These are phyloP conservation scores for Ivindomyrus marchei DNA, from an alignment of 2,113 vertebrate species.

Conservation along the genomic window DNA sequence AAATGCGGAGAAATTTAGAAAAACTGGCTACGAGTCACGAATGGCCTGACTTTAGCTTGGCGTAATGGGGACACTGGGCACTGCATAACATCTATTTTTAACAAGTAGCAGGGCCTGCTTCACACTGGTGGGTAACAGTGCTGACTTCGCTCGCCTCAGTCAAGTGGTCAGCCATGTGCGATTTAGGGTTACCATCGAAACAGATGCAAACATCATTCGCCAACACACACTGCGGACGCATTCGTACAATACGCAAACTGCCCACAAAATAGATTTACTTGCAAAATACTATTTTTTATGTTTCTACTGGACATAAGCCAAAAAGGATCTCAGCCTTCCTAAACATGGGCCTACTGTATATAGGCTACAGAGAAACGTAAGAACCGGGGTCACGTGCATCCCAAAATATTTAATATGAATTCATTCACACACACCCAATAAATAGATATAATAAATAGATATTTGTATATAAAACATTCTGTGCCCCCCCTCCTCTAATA, in stretches of 20 bases:
- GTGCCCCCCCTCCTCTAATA: not conserved
- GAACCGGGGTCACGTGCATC: not conserved
- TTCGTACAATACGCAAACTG: not conserved
- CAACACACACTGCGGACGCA: not conserved
- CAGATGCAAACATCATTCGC: not conserved
- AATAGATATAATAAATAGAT: not conserved
- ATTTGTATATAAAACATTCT: not conserved
- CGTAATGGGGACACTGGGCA: not conserved
- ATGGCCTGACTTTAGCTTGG: not conserved
- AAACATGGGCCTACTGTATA: not conserved
- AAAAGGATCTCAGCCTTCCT: not conserved
- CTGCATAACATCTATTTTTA: conserved; percentile 16
- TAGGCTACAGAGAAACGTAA: not conserved
- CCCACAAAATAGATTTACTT: not conserved
- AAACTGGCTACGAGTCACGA: not conserved
- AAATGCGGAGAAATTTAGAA: not conserved
- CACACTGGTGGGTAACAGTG: conserved; percentile 1
- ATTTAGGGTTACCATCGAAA: not conserved
- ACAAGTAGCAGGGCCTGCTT: conserved; percentile 1
- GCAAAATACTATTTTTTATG: not conserved
- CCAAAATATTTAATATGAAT: not conserved
- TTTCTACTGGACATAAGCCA: not conserved
- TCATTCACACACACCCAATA: not conserved
- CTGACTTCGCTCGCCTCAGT: not conserved
- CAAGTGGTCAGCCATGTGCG: not conserved